Conservation (phyloP, 2,797 vertebrate genomes). For the Atherinosoma microstoma region DNA sequence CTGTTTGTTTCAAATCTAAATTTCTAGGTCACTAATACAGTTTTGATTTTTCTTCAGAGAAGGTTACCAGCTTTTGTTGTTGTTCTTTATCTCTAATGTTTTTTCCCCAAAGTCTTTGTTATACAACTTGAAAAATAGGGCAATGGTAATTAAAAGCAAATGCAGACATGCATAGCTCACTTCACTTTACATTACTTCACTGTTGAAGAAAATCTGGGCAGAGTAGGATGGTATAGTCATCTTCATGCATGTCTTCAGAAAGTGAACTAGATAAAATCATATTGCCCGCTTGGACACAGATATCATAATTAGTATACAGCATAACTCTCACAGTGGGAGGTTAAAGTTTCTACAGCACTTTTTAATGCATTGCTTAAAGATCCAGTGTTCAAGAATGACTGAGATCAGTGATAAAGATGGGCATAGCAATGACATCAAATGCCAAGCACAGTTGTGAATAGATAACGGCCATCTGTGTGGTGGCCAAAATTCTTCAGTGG, state of each 20-base stretch:
- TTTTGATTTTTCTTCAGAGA: conserved; percentile 16
- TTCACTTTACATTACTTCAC: neutral
- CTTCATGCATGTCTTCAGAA: neutral
- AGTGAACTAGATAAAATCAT: neutral
- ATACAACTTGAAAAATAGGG: conserved; percentile 54
- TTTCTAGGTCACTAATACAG: conserved; percentile 38
- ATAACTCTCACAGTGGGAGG: neutral
- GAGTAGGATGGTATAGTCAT: neutral
- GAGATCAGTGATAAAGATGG: neutral
- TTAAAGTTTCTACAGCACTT: neutral
- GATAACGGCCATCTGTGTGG: neutral
- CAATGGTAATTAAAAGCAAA: conserved; percentile 25
- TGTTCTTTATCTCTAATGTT: conserved; percentile 46
- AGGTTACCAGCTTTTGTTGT: conserved; percentile 11
- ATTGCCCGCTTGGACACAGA: neutral
- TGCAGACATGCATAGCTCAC: conserved; percentile 8
- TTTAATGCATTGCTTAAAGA: neutral
- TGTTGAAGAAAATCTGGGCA: neutral
- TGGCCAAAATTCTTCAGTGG: neutral
- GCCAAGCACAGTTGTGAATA: neutral
- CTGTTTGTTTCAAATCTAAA: conserved; percentile 25
- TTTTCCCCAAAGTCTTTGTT: conserved; percentile 47
- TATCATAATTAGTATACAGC: neutral
- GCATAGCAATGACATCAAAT: neutral
- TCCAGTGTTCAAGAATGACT: neutral